These are phyloP conservation scores for Acromyrmex charruanus DNA, from an alignment of 1,140 invertebrate species.

Conservation along the genomic window DNA sequence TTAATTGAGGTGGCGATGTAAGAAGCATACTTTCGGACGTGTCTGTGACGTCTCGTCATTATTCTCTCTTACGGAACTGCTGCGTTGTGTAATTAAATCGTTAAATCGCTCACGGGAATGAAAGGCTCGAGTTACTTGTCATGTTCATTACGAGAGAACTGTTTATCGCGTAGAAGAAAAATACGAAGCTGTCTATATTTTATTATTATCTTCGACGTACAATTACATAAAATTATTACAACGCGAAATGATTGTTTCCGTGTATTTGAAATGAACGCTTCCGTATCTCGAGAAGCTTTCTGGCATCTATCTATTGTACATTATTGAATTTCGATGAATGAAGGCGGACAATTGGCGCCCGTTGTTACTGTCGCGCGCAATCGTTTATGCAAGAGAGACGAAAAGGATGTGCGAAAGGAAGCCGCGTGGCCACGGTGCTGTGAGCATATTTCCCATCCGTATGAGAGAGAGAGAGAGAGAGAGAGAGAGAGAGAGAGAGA, in stretches of 20 bases:
- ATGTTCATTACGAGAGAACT: neutral
- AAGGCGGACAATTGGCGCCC: slow-evolving; percentile 50
- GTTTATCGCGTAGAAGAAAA: neutral
- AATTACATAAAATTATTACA: slow-evolving; percentile 9
- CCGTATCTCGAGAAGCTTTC: neutral
- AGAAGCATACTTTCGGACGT: slow-evolving; percentile 20
- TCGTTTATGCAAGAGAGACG: slow-evolving; percentile 79
- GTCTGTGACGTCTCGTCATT: slow-evolving; percentile 31
- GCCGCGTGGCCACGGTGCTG: slow-evolving; percentile 76
- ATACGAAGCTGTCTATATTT: neutral
- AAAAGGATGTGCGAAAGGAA: slow-evolving; percentile 79
- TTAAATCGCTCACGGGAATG: slow-evolving; percentile 15
- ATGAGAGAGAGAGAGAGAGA: slow-evolving; percentile 26
- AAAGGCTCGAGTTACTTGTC: slow-evolving; percentile 13
- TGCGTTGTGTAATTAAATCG: slow-evolving; percentile 40
- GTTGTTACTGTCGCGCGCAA: slow-evolving; percentile 62
- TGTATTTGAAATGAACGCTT: neutral
- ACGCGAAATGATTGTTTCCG: neutral
- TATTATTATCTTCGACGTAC: neutral
- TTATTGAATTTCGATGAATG: slow-evolving; percentile 46
- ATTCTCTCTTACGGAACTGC: slow-evolving; percentile 48
- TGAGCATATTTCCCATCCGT: slow-evolving; percentile 81
- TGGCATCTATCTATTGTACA: neutral
- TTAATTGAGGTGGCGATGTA: slow-evolving; percentile 43
- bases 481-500: neutral